phyloP scores from a whole-genome alignment of 2,113 vertebrate genomes.

The Neolamprologus sp. region DNA sequence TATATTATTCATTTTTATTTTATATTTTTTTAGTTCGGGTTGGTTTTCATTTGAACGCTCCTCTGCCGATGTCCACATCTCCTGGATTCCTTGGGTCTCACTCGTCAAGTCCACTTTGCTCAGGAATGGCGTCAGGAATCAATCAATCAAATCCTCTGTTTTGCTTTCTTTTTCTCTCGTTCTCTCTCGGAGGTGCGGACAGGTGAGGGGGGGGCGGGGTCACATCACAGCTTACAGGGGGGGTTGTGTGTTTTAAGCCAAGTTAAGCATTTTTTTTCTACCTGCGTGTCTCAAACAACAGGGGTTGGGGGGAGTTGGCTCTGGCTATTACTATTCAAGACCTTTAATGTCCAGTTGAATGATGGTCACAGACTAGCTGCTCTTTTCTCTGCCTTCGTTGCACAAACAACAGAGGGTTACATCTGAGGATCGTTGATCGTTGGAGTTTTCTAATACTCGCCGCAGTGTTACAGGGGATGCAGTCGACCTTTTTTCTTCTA shows the following conservation, averaged over 20 bases:
- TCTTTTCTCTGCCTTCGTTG: constrained; percentile 23
- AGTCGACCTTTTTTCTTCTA: neutral
- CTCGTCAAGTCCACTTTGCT: constrained; percentile 60
- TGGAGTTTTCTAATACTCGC: neutral
- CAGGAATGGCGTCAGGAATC: constrained; percentile 68
- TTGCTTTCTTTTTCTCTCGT: neutral
- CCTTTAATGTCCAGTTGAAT: constrained; percentile 13
- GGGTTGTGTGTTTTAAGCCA: constrained; percentile 42
- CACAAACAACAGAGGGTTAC: constrained; percentile 34
- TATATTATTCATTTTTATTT: neutral
- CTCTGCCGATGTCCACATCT: constrained; percentile 13
- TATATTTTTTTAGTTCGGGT: neutral
- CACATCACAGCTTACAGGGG: constrained; percentile 24
- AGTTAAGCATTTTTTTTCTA: constrained; percentile 26
- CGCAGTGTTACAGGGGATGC: neutral
- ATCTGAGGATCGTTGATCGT: neutral
- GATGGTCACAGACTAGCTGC: constrained; percentile 27
- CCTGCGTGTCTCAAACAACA: neutral
- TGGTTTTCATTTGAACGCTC: neutral
- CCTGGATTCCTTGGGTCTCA: constrained; percentile 55
- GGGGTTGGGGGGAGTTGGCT: neutral
- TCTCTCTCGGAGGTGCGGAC: neutral
- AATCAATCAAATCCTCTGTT: constrained; percentile 24
- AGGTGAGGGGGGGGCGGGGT: neutral
- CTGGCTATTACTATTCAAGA: constrained; percentile 14